Base-by-base conservation (phyloP, 2,888 invertebrate species). In the Ephialtes manifestator region DNA sequence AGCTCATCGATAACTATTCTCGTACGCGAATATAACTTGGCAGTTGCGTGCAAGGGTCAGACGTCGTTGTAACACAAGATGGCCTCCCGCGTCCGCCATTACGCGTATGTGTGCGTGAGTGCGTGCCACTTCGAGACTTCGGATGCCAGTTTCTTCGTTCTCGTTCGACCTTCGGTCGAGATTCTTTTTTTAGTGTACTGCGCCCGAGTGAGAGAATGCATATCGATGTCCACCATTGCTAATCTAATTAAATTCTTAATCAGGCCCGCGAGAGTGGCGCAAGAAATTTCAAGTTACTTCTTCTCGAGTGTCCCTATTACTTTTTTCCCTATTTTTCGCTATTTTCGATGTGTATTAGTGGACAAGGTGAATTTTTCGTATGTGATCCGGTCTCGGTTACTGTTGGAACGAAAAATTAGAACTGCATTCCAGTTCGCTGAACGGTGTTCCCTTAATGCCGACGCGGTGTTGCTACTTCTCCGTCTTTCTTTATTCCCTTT, bases 361-460 rank as follows among this genome's bases (percentile, higher is more conserved):
- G 58, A 39, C 48, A 58, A 28, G 46, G 68, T n/a, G 58, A 82
- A 83, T 76, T 83, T 83, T 86, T 83, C 76, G 83, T 71, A 78
- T 80, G 68, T 78, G 80, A 78, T 72, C 74, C 63, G 76, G 76
- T 76, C 77, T 67, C 74, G 74, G 43, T 78, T 31, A 43, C 53
- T 48, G 79, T 81, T 79, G 80, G 85, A 85, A 81, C 85, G 87
- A 87, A 86, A 87, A 86, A 88, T 86, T 84, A 87, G 87, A 87
- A 86, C 87, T 84, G 86, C 87, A 87, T 87, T 87, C 87, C 87
- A 75, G 71, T 81, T 80, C 74, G 78, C 71, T 65, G 86, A 84
- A 84, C 84, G 84, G 82, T 86, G 71, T 86, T 82, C 86, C 84
- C 86, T 84, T 84, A 86, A 84, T 86, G 84, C 84, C 46, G 58